Base-by-base conservation (phyloP, 2,888 invertebrate genomes). In the Diplazon laetatorius region DNA sequence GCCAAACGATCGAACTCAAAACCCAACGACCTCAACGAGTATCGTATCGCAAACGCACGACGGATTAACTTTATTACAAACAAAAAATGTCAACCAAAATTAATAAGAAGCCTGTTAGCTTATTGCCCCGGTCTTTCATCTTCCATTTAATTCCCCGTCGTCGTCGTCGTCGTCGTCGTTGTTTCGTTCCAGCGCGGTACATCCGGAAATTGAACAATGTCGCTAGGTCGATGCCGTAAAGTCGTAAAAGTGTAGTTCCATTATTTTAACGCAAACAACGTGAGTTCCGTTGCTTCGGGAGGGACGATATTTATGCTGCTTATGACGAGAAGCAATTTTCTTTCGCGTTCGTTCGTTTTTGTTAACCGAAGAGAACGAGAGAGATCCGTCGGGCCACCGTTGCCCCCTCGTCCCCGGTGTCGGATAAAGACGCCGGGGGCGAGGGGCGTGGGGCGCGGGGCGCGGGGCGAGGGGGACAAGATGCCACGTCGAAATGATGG, bases 261-360 rank as follows among this genome's bases (percentile, higher is more conserved):
- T 70, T 78, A 71, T 66, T 71, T 22, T 62, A 75, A 75, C 68
- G 71, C 68, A 59, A 72, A 74, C 69, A 62, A 71, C 78, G 68
- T 57, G 50, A 66, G 81, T 82, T 81, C 76, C 82, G 82, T 81
- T 82, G 85, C 88, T 70, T 89, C 88, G 89, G 90, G 89, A n/a
- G 89, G 86, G 85, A 85, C 83, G 89, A 90, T 90, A 90, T 90
- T 89, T 85, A 4, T n/a, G n/a, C 16, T 84, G 85, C 84, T 89
- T 83, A 84, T 81, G 86, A 88, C 85, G 89, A 88, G 78, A 89
- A 89, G 89, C 90, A 90, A 90, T 90, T 90, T 91, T 90, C 89
- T 88, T 89, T 87, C 85, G 83, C 85, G 83, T 80, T 77, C 65
- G 82, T 82, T 77, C 68, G 69, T 77, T 76, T n/a, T 77, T 60